Evolutionary conservation across 2,113 vertebrate species (phyloP), one percentile per base, ranked within the genome.

Genomic region (Danio rerio): DNA sequence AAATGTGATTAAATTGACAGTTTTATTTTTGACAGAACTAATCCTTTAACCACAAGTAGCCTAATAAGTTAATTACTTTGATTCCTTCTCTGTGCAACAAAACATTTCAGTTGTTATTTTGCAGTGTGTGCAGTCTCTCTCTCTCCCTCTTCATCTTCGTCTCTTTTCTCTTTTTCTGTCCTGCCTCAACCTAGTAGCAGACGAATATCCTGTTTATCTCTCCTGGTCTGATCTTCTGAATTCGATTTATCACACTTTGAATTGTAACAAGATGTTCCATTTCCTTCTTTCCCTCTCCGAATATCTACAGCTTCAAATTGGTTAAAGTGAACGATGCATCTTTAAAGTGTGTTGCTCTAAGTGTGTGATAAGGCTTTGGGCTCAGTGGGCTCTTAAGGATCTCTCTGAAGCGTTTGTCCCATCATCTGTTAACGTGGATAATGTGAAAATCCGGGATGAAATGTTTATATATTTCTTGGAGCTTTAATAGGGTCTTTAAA

Each of bases 191-290:
- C 94, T 95, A 94, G 94, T 93, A 96, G 95, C 93, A 93, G 93
- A 85, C 75, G 78, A 88, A 90, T 92, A 91, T 88, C 78, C 88
- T 81, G 91, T 95, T 96, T 98, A 96, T 97, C 96, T 98, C 95
- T 93, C 93, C 87, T 94, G 96, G 95, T 95, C 94, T 93, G 95
- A 92, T 96, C 95, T 96, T 95, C 93, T 95, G 95, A 94, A 97
- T 98, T 98, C 95, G 95, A 96, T 97, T 96, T 94, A 95, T 95
- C 89, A 94, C 95, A 95, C 96, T 96, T 94, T 93, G 95, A 94
- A 93, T 93, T 91, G 90, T 90, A 91, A 91, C 90, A 93, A 90
- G 91, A 93, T 93, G 92, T 93, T 89, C 91, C 91, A 90, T 93
- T 92, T 91, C 88, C 90, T 89, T 90, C 86, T 90, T 87, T 81